Evolutionary conservation across 1,140 invertebrate species (phyloP).

Genomic region (Drosophila albomicans): DNA sequence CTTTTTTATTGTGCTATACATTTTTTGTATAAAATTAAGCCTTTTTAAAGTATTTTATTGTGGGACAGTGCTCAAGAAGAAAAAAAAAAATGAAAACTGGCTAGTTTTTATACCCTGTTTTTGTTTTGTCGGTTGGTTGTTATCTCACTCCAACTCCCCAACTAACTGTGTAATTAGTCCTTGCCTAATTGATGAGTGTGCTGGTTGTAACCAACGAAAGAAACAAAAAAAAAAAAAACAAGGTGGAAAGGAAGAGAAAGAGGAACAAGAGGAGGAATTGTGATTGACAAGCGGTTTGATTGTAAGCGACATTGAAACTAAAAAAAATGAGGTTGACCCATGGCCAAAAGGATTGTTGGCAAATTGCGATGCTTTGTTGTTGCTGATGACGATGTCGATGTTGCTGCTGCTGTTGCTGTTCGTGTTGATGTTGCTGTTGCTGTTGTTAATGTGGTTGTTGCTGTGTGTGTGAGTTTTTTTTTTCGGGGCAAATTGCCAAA

Average conservation of each 20-base stretch:
- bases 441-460: constrained; percentile 19
- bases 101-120: not conserved
- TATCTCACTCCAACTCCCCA: not conserved
- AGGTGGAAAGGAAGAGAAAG: constrained; percentile 5
- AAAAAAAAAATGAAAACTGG: not conserved
- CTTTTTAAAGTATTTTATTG: not conserved
- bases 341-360: constrained; percentile 35
- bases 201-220: not conserved
- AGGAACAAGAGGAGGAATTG: constrained; percentile 16
- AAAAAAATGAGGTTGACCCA: constrained; percentile 11
- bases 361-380: constrained; percentile 46
- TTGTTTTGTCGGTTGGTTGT: not conserved
- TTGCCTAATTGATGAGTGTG: constrained; percentile 68
- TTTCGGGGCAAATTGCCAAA: constrained; percentile 27
- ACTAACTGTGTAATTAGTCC: constrained; percentile 62
- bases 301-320: constrained; percentile 52
- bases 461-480: constrained; percentile 40
- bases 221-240: not conserved
- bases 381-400: constrained; percentile 6
- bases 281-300: constrained; percentile 72
- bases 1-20: too few species aligned
- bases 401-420: constrained; percentile 2
- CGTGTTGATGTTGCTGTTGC: not conserved
- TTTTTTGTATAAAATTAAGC: not conserved
- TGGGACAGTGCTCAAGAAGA: not conserved